Base-by-base conservation (phyloP, 2,797 vertebrate species). In the Notamacropus eugenii region DNA sequence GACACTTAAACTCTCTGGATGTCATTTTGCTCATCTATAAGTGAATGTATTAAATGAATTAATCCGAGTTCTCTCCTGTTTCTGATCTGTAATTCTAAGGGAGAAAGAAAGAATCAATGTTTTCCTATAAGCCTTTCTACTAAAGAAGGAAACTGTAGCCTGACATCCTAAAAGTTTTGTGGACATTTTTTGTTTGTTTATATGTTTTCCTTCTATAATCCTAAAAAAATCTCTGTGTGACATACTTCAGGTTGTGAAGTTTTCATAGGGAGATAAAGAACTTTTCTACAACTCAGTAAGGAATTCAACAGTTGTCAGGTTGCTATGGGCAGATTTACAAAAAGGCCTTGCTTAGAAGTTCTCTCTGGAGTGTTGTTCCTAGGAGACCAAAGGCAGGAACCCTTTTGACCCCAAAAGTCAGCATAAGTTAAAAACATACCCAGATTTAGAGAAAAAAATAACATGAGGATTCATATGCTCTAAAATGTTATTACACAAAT, bases 341-440 rank as follows among this genome's bases (percentile, higher is more conserved):
- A 55, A 6, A 90, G 5, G 92, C 19, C 13, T 82, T 82, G 27
- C 3, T 59, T 91, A 52, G 90, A 91, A 91, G 52, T 91, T 91
- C 90, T 94, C 91, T 92, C 95, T 93, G 95, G 91, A 19, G 96
- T 82, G 29, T 92, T n/a, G 0, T 93, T 96, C 46, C 58, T 87
- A 91, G 90, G 54, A 29, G 94, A 94, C 56, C 46, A 93, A 92
- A 90, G 82, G 2, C 57, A 92, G 94, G 58, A 96, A 94, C 54
- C 52, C 40, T 22, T 92, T 87, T 91, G 46, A 67, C 1, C 19
- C 1, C 3, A 24, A 90, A 55, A 55, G 50, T 24, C 10, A 29
- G 74, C 90, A 0, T 54, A 93, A 13, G 5, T 93, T 96, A 90
- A 93, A 97, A 97, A 59, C 91, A 55, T 55, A 24, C 92, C 29